These are phyloP conservation scores for Somateria mollissima DNA, from an alignment of 2,797 vertebrate genomes.

Conservation along the genomic window DNA sequence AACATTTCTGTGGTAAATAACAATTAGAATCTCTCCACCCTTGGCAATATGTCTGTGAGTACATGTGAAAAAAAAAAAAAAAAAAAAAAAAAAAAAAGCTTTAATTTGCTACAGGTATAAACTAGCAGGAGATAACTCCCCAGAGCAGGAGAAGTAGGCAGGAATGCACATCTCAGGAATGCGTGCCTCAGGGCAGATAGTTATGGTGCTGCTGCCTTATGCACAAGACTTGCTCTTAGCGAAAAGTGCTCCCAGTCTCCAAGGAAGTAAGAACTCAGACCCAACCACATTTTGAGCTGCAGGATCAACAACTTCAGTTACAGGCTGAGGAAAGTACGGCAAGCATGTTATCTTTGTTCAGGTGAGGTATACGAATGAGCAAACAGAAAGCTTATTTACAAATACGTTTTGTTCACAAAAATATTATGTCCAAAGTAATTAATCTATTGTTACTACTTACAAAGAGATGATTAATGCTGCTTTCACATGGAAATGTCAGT, in stretches of 20 bases:
- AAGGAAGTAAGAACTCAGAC: background rate
- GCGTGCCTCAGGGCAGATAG: background rate
- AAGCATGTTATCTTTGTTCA: background rate
- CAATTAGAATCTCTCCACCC: background rate
- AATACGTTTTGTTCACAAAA: background rate
- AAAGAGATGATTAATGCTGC: conserved; percentile 27
- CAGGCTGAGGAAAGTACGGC: background rate
- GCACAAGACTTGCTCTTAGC: background rate
- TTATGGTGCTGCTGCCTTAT: background rate
- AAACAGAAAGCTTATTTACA: background rate
- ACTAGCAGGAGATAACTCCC: conserved; percentile 25
- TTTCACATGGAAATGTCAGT: conserved; percentile 8
- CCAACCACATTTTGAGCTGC: background rate
- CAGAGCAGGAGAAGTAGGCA: background rate
- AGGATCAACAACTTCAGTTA: background rate
- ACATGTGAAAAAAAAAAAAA: background rate
- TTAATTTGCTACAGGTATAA: conserved; percentile 41
- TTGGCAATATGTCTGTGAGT: background rate
- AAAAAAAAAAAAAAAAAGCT: conserved; percentile 13
- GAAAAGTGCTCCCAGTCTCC: background rate
- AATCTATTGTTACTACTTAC: conserved; percentile 6
- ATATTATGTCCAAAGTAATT: background rate
- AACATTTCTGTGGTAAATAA: background rate
- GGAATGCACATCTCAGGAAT: background rate
- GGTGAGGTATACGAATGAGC: background rate